A percentile compares a stretch with the other conserved stretches of the same genome.
Evolutionary conservation across 1,140 invertebrate species (phyloP).

Genomic region (Octopus bimaculoides): DNA sequence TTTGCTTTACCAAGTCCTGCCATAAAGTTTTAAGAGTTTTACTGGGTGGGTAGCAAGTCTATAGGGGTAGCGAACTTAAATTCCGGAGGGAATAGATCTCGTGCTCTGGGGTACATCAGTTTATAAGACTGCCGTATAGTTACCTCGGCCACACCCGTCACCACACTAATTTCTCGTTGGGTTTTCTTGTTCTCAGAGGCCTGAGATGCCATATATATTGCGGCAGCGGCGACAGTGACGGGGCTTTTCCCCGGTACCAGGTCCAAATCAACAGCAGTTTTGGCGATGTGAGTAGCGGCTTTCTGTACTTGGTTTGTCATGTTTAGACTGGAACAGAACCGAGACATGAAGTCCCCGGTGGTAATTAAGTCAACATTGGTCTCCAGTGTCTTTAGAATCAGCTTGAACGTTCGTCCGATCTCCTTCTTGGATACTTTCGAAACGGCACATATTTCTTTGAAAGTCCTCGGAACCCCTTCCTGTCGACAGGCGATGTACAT

Average conservation of each 20-base stretch:
- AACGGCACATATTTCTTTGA: slow-evolving; percentile 98
- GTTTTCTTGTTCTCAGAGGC: slow-evolving; percentile 92
- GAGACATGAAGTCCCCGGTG: slow-evolving; percentile 93
- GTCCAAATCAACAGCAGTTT: slow-evolving; percentile 94
- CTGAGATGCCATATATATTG: slow-evolving; percentile 99
- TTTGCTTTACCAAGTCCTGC: too few species aligned
- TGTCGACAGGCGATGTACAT: slow-evolving; percentile 98
- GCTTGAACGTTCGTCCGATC: slow-evolving; percentile 94
- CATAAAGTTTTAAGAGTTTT: not conserved
- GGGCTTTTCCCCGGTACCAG: slow-evolving; percentile 97
- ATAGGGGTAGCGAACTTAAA: slow-evolving; percentile 95
- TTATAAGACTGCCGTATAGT: slow-evolving; percentile 98
- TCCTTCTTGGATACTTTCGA: slow-evolving; percentile 99
- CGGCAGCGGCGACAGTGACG: slow-evolving; percentile 97
- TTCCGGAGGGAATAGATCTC: slow-evolving; percentile 90
- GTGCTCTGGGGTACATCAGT: slow-evolving; percentile 92
- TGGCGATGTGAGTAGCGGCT: slow-evolving; percentile 94
- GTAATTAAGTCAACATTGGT: slow-evolving; percentile 98
- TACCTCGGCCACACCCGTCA: slow-evolving; percentile 97
- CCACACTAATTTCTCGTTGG: slow-evolving; percentile 98
- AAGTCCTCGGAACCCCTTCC: slow-evolving; percentile 96
- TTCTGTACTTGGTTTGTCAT: slow-evolving; percentile 90
- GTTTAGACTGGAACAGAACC: slow-evolving; percentile 66
- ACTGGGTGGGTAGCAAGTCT: slow-evolving; percentile 76
- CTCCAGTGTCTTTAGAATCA: slow-evolving; percentile 85